A percentile compares a stretch with the other conserved stretches of the same genome.
phyloP scores from a whole-genome alignment of 2,797 vertebrate genomes.

The Pelochelys cantorii region DNA sequence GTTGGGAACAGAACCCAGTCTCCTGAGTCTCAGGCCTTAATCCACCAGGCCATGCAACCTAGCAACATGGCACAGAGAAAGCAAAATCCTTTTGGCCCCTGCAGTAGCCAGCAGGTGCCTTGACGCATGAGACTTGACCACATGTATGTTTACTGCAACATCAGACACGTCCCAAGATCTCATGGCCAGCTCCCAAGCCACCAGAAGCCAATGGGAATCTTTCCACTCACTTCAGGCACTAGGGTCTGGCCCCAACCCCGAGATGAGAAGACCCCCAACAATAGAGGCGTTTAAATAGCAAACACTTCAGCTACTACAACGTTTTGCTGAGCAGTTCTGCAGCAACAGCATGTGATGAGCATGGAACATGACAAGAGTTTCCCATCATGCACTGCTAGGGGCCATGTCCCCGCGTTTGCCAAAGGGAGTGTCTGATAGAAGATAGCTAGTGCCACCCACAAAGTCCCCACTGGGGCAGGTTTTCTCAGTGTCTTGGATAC shows the following conservation, averaged over 20 bases:
- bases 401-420: too few species aligned
- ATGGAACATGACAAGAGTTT: not conserved
- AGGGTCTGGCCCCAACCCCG: too few species aligned
- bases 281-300: not conserved
- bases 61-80: not conserved
- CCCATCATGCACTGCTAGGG: not conserved
- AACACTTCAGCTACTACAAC: not conserved
- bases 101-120: not conserved
- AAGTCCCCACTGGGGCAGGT: not conserved
- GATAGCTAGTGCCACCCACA: not conserved
- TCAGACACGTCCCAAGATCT: not conserved
- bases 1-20: not conserved
- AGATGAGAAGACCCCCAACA: not conserved
- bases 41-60: not conserved
- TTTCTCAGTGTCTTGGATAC: not conserved
- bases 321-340: not conserved
- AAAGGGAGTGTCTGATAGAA: not conserved
- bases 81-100: not conserved
- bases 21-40: not conserved
- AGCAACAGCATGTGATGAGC: not conserved
- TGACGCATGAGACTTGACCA: not conserved
- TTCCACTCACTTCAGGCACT: not conserved
- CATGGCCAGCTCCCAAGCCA: not conserved
- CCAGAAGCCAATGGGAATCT: not conserved
- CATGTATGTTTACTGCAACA: not conserved